Evolutionary conservation across 1,140 invertebrate species (phyloP), one percentile per base, ranked within the genome.

Genomic region (Leucophenga varia): DNA sequence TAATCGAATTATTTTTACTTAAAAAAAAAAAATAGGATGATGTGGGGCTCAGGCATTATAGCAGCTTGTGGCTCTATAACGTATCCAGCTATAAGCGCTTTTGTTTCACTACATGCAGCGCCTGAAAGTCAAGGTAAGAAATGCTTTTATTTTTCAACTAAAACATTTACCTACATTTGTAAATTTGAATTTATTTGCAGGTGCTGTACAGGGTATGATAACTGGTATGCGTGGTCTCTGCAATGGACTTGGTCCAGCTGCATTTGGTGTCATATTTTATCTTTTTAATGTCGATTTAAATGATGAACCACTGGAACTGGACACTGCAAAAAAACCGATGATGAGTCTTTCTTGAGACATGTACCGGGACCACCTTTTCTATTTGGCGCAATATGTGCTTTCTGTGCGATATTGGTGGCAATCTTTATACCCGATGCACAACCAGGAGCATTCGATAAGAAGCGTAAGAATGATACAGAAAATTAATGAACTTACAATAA

Each of bases 331-430:
- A 35, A 50, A 38, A n/a, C 60, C 20, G 54, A 47, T 34, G 59
- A 71, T 18, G 65, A 74, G 34, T 59, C 67, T 19, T 76, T 80
- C 45, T 74, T 76, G 25, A 80, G 90, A 77, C 77, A 97, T 58
- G 86, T 98, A 57, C 96, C 96, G 36, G 97, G 97, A n/a, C 97
- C 97, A 37, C 96, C 97, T n/a, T 99, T 99, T 80, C 91, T 98
- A 21, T 95, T 99, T 79, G 97, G 97, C 45, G 93, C 96, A 41
- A 81, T 99, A 67, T 83, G 99, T 72, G 97, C 98, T 42, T 89
- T 98, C 54, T 89, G 93, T 75, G 97, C 97, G 21, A 82, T 98
- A 61, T 77, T 96, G 48, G 92, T 97, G 52, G 90, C 93, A 35
- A 84, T 89, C 39, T 95, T 95, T 78, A 92, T 97, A 70, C 93